Evolutionary conservation across 2,797 vertebrate species (phyloP).

Genomic region (Sebastolobus alascanus): DNA sequence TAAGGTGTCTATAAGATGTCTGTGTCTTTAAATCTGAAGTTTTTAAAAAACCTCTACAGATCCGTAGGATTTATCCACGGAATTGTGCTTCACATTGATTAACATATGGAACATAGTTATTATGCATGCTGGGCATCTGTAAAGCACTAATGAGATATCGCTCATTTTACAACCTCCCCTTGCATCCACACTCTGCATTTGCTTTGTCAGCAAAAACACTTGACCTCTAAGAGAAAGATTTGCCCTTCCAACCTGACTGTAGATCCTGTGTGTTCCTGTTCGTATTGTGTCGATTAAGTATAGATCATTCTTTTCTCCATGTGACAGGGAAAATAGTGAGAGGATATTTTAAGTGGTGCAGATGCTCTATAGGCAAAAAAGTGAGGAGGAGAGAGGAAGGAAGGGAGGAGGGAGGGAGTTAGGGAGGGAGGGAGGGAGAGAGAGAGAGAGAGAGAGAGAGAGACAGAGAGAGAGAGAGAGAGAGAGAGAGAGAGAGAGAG

Average conservation of each 20-base stretch:
- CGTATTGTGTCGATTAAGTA: constrained; percentile 14
- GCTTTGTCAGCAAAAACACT: constrained; percentile 48
- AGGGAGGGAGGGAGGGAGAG: too few relatives aligned
- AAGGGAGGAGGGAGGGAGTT: too few relatives aligned
- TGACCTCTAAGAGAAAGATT: constrained; percentile 55
- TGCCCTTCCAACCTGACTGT: constrained; percentile 22
- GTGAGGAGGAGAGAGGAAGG: too few relatives aligned
- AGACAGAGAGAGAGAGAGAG: too few relatives aligned
- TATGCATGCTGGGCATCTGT: constrained; percentile 23
- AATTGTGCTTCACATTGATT: constrained; percentile 17
- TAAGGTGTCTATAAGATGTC: not conserved
- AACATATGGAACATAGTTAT: constrained; percentile 11
- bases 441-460: too few relatives aligned
- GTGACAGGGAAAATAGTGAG: constrained; percentile 14
- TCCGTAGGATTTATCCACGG: not conserved
- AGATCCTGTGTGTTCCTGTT: constrained; percentile 22
- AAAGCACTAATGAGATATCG: constrained; percentile 37
- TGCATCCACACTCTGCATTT: constrained; percentile 14
- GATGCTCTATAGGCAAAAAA: constrained; percentile 34
- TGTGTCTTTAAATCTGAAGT: not conserved
- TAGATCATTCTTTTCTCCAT: not conserved
- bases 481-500: too few relatives aligned
- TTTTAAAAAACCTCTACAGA: not conserved
- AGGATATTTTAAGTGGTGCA: constrained; percentile 41
- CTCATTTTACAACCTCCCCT: constrained; percentile 44